A percentile compares a stretch with the other conserved stretches of the same genome.
These are phyloP conservation scores for Microplitis mediator DNA, from an alignment of 1,140 invertebrate species.

Conservation along the genomic window DNA sequence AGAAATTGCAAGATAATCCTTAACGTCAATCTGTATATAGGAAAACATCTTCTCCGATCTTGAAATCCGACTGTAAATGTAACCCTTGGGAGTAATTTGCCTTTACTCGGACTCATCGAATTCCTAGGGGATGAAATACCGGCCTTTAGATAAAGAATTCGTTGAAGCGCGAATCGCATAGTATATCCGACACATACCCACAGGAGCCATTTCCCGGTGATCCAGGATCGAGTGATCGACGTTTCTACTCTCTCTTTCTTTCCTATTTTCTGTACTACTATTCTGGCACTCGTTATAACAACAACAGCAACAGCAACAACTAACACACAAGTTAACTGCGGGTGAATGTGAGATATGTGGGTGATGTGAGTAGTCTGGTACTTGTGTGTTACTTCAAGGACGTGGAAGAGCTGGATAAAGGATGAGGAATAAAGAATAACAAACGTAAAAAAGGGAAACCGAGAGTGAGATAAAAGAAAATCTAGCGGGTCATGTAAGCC, in stretches of 20 bases:
- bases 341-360: too few relatives aligned
- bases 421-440: background rate
- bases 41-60: slow-evolving; percentile 12
- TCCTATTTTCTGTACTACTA: too few relatives aligned
- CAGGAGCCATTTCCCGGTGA: slow-evolving; percentile 16
- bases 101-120: slow-evolving; percentile 16
- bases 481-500: background rate
- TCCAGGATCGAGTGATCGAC: slow-evolving; percentile 19
- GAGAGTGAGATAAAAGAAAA: background rate
- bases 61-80: slow-evolving; percentile 13
- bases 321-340: too few relatives aligned
- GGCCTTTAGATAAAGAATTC: slow-evolving; percentile 15
- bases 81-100: slow-evolving; percentile 15
- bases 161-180: slow-evolving; percentile 15
- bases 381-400: background rate
- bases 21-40: slow-evolving; percentile 20
- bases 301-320: too few relatives aligned
- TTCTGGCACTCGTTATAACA: background rate
- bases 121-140: slow-evolving; percentile 16
- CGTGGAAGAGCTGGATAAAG: background rate
- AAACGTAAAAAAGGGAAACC: background rate
- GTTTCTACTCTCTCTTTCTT: background rate
- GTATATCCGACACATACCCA: slow-evolving; percentile 1
- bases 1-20: background rate
- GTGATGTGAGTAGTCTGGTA: background rate